phyloP scores from a whole-genome alignment of 2,113 vertebrate genomes.

The Ictidomys tridecemlineatus region DNA sequence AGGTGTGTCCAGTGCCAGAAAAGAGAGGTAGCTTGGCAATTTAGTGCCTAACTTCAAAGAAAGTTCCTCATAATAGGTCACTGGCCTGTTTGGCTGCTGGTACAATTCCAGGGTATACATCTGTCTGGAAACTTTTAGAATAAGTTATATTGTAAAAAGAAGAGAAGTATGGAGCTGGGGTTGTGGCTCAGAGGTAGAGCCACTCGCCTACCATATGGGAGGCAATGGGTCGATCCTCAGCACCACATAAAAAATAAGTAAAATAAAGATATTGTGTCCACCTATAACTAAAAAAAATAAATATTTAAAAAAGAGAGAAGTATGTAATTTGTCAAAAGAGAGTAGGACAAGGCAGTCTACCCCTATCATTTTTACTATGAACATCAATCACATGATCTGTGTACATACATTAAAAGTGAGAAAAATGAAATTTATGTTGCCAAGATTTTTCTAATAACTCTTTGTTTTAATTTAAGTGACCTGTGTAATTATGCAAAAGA shows the following conservation, averaged over 20 bases:
- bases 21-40: background rate
- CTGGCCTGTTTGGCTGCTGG: background rate
- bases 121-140: background rate
- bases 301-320: too few species aligned
- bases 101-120: rapidly evolving
- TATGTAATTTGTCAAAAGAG: rapidly evolving
- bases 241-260: too few species aligned
- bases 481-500: constrained; percentile 98
- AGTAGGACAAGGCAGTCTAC: background rate
- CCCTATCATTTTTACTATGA: rapidly evolving
- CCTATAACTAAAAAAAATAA: too few species aligned
- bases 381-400: background rate
- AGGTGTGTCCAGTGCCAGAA: background rate
- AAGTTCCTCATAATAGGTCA: background rate
- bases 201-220: too few species aligned
- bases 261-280: too few species aligned
- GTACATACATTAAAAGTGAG: background rate
- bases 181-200: too few species aligned
- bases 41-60: background rate
- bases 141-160: background rate
- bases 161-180: too few species aligned
- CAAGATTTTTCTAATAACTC: constrained; percentile 55
- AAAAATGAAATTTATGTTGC: background rate
- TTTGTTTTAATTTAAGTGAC: constrained; percentile 87
- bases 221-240: too few species aligned